Conservation (phyloP, 2,888 invertebrate genomes). For the Sarcophaga caerulescens region DNA sequence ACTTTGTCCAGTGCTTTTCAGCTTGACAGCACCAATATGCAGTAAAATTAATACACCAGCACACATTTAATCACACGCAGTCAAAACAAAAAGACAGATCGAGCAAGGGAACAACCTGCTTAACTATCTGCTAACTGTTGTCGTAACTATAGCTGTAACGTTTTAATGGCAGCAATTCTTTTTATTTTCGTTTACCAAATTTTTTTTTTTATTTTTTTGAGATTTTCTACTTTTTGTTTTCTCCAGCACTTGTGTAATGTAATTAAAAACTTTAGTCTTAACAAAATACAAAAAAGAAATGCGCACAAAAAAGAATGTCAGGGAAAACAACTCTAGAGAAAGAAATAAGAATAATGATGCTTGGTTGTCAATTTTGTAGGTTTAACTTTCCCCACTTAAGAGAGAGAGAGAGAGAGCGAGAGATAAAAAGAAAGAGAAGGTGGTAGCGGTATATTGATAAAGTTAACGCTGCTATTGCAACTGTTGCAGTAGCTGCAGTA, state of each 20-base stretch:
- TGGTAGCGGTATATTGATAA: not conserved
- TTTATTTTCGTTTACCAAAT: conserved; percentile 61
- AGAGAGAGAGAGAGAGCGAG: not conserved
- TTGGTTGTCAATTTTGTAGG: conserved; percentile 60
- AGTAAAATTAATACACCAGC: conserved; percentile 15
- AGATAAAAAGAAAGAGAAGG: not conserved
- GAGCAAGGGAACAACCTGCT: conserved; percentile 54
- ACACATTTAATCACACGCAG: not conserved
- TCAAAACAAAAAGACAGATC: conserved; percentile 7
- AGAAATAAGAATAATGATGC: conserved; percentile 61
- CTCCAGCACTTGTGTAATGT: conserved; percentile 74
- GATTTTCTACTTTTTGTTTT: conserved; percentile 54
- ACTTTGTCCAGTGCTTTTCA: conserved; percentile 59
- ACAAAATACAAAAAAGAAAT: conserved; percentile 24
- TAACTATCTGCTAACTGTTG: conserved; percentile 63
- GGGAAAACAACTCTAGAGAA: conserved; percentile 19
- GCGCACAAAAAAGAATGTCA: not conserved
- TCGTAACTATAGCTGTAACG: conserved; percentile 44
- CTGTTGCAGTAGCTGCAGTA: conserved; percentile 45
- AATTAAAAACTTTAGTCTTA: conserved; percentile 78
- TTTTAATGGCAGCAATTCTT: conserved; percentile 58
- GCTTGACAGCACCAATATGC: conserved; percentile 47
- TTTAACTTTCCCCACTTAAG: conserved; percentile 39
- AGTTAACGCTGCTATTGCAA: not conserved
- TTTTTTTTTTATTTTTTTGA: conserved; percentile 51